Evolutionary conservation across 2,888 invertebrate species (phyloP).

Genomic region (Parnassius glacialis): DNA sequence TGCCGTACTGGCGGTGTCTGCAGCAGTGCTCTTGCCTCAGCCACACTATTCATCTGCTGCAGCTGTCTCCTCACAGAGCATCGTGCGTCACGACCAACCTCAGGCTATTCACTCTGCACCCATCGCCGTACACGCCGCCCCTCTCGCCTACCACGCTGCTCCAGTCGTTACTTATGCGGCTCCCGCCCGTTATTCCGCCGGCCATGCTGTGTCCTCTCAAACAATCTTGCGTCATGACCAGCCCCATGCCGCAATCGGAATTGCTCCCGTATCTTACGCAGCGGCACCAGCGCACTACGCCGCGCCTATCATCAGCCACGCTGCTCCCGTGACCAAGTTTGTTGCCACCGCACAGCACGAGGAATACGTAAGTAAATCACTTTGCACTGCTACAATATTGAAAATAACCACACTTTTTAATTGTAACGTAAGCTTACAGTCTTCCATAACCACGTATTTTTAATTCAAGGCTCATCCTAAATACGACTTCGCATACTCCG

Average conservation of each 20-base stretch:
- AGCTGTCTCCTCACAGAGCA: slow-evolving; percentile 26
- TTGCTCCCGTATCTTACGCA: slow-evolving; percentile 39
- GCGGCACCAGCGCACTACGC: slow-evolving; percentile 37
- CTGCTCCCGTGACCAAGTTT: slow-evolving; percentile 38
- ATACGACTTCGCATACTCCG: slow-evolving; percentile 79
- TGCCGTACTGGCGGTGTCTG: slow-evolving; percentile 49
- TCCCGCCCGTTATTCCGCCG: slow-evolving; percentile 59
- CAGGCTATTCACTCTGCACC: slow-evolving; percentile 33
- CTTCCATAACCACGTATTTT: background rate
- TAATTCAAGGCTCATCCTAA: slow-evolving; percentile 59
- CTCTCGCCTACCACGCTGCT: slow-evolving; percentile 39
- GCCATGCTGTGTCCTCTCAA: slow-evolving; percentile 58
- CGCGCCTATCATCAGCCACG: slow-evolving; percentile 30
- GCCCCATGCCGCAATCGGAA: slow-evolving; percentile 42
- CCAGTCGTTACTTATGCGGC: slow-evolving; percentile 37
- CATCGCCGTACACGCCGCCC: slow-evolving; percentile 37
- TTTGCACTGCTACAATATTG: too few species aligned
- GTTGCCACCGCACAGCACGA: slow-evolving; percentile 44
- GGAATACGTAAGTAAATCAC: slow-evolving; percentile 51
- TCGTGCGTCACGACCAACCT: slow-evolving; percentile 15
- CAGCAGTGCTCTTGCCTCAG: slow-evolving; percentile 42
- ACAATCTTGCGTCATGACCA: slow-evolving; percentile 62
- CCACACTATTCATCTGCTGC: slow-evolving; percentile 6
- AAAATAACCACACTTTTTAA: too few species aligned
- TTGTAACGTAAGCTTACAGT: too few species aligned